These are phyloP conservation scores for Tachina lurida DNA, from an alignment of 2,888 invertebrate genomes.

Conservation along the genomic window DNA sequence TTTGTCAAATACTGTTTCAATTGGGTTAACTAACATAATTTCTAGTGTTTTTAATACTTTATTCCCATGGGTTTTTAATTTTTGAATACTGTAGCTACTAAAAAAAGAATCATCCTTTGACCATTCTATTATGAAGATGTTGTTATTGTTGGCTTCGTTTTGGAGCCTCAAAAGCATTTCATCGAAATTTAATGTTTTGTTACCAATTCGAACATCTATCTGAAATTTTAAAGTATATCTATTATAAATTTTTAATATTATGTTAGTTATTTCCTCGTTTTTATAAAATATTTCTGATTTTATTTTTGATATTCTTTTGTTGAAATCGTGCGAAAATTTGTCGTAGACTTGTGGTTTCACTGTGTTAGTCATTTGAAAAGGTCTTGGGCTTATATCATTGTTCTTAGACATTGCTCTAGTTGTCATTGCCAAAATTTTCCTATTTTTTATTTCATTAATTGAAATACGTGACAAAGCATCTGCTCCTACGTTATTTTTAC, in stretches of 20 bases:
- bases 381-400: not conserved
- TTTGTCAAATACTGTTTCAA: not conserved
- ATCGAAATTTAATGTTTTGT: conserved; percentile 48
- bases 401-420: not conserved
- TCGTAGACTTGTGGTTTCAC: not conserved
- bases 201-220: conserved; percentile 23
- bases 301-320: conserved; percentile 1
- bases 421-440: not conserved
- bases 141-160: no score
- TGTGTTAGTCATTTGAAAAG: not conserved
- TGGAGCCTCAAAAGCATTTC: no score
- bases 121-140: conserved; percentile 14
- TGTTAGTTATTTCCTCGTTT: no score
- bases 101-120: conserved; percentile 47
- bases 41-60: conserved; percentile 26
- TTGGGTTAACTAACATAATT: conserved; percentile 30
- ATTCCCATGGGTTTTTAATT: conserved; percentile 38
- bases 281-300: conserved; percentile 14
- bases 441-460: not conserved
- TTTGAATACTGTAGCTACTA: conserved; percentile 1
- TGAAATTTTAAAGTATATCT: not conserved
- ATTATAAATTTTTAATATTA: no score
- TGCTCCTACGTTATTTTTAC: no score
- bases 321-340: not conserved
- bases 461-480: not conserved